phyloP scores from a whole-genome alignment of 2,797 vertebrate species.

The Crossoptilon crossoptilon region DNA sequence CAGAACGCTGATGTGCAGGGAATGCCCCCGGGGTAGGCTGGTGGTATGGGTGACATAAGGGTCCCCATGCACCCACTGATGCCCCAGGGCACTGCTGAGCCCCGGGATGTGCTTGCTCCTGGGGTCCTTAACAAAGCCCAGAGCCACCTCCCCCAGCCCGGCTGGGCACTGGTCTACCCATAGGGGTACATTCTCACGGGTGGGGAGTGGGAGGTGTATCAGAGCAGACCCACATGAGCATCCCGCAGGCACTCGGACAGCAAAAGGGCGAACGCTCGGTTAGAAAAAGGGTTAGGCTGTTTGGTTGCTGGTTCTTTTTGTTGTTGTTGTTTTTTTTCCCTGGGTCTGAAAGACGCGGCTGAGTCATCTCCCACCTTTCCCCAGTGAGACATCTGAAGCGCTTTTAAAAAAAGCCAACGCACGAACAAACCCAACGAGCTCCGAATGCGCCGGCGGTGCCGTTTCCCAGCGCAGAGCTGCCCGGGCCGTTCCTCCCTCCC shows the following conservation, averaged over 20 bases:
- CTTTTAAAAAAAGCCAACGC: background rate
- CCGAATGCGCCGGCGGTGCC: background rate
- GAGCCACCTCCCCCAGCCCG: background rate
- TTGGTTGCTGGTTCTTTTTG: too few species aligned
- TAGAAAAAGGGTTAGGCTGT: constrained; percentile 8
- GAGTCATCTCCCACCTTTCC: constrained; percentile 38
- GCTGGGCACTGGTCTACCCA: background rate
- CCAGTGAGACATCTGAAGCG: constrained; percentile 37
- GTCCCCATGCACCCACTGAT: background rate
- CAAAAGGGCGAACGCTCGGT: background rate
- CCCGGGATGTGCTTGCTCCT: constrained; percentile 45
- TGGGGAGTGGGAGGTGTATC: background rate
- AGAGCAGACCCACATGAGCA: background rate
- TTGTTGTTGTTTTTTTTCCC: background rate
- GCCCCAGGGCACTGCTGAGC: background rate
- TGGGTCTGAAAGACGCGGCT: background rate
- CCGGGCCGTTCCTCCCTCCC: too few species aligned
- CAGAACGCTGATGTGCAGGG: background rate
- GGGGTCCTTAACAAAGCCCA: background rate
- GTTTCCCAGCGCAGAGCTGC: constrained; percentile 18
- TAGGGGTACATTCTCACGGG: background rate
- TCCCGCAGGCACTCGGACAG: background rate
- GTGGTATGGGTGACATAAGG: background rate
- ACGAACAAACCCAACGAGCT: background rate
- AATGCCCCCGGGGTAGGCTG: background rate